phyloP scores from a whole-genome alignment of 2,113 vertebrate species.

The Eonycteris spelaea region DNA sequence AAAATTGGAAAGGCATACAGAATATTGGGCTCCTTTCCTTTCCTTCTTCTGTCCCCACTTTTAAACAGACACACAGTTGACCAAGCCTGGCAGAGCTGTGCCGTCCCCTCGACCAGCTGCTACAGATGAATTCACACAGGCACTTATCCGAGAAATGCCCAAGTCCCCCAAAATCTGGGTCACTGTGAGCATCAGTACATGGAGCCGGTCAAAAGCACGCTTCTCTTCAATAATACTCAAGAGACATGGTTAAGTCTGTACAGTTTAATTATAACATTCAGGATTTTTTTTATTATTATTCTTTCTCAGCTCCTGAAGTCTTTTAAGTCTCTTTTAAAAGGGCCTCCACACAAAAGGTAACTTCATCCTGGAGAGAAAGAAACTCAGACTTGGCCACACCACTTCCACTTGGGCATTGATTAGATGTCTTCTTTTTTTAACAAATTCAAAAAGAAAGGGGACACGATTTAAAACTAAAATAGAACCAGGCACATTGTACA shows the following conservation, averaged over 20 bases:
- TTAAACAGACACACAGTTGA: neutral
- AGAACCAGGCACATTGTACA: slow-evolving; percentile 85
- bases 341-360: slow-evolving; percentile 80
- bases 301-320: slow-evolving; percentile 74
- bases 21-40: neutral
- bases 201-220: neutral
- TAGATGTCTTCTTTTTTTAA: slow-evolving; percentile 77
- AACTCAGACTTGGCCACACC: slow-evolving; percentile 77
- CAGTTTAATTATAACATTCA: slow-evolving; percentile 75
- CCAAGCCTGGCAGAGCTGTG: neutral
- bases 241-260: slow-evolving; percentile 64
- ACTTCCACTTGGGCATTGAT: slow-evolving; percentile 84
- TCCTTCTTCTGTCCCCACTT: neutral
- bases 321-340: slow-evolving; percentile 78
- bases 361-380: slow-evolving; percentile 79
- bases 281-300: slow-evolving; percentile 71
- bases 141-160: slow-evolving; percentile 41
- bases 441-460: slow-evolving; percentile 84
- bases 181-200: slow-evolving; percentile 14
- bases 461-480: slow-evolving; percentile 88
- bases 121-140: slow-evolving; percentile 57
- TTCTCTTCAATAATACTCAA: slow-evolving; percentile 51
- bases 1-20: neutral
- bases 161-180: slow-evolving; percentile 75
- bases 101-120: slow-evolving; percentile 58